Evolutionary conservation across 2,113 vertebrate genomes (phyloP).

Genomic region (Corythoichthys intestinalis): DNA sequence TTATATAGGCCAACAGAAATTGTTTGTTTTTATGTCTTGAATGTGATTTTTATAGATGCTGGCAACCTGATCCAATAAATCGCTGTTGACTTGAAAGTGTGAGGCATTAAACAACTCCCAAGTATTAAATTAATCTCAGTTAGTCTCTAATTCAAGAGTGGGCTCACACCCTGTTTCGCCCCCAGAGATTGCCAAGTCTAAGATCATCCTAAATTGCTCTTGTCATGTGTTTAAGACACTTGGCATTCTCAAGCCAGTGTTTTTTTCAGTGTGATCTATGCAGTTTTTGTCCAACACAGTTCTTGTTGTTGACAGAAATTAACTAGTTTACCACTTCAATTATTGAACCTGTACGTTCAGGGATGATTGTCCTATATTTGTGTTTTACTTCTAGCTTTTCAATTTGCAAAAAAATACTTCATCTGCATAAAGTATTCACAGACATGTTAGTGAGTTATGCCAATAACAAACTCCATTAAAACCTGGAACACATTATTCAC

Average conservation of each 20-base stretch:
- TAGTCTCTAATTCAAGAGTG: constrained; percentile 73
- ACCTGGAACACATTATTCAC: constrained; percentile 57
- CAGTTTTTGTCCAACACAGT: constrained; percentile 53
- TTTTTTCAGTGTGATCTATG: constrained; percentile 49
- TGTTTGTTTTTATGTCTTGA: constrained; percentile 68
- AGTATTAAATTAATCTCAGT: constrained; percentile 77
- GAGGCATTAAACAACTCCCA: constrained; percentile 67
- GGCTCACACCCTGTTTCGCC: constrained; percentile 70
- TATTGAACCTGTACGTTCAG: constrained; percentile 6
- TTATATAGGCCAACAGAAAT: constrained; percentile 72
- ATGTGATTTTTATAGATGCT: constrained; percentile 74
- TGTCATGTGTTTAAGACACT: constrained; percentile 77
- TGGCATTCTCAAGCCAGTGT: constrained; percentile 63
- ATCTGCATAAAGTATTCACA: constrained; percentile 57
- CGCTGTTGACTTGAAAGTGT: constrained; percentile 68
- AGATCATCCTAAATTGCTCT: constrained; percentile 74
- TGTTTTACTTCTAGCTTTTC: constrained; percentile 36
- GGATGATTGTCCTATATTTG: constrained; percentile 13
- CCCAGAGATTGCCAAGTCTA: constrained; percentile 69
- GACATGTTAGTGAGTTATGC: constrained; percentile 51
- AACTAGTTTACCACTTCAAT: constrained; percentile 19
- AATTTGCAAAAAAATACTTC: constrained; percentile 46
- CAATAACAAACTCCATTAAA: constrained; percentile 64
- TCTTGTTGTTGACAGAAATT: constrained; percentile 57
- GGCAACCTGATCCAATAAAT: constrained; percentile 74